Evolutionary conservation across 2,888 invertebrate species (phyloP).

Genomic region (Pristionchus japonicus): DNA sequence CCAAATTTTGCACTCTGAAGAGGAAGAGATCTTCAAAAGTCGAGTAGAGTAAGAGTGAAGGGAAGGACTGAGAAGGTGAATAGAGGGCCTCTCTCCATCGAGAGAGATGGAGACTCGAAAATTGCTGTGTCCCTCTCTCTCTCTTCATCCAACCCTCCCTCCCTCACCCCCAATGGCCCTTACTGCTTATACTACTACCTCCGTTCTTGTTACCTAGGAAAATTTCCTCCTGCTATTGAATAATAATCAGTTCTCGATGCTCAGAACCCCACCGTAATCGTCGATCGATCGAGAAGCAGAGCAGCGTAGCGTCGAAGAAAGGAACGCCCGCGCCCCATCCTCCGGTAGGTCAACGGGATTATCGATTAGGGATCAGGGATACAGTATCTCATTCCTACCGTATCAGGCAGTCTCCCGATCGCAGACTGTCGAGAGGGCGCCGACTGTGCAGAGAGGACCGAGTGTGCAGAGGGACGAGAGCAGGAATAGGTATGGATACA

Average conservation of each 20-base stretch:
- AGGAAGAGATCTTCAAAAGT: constrained; percentile 9
- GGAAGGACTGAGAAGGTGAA: not conserved
- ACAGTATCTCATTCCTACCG: not conserved
- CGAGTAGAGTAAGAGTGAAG: not conserved
- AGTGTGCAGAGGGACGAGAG: constrained; percentile 22
- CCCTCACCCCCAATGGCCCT: constrained; percentile 19
- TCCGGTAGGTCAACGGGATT: not conserved
- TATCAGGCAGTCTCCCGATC: constrained; percentile 4
- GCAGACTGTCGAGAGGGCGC: not conserved
- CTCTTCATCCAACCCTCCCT: not conserved
- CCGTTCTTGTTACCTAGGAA: not conserved
- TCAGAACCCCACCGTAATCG: not conserved
- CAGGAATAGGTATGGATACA: not conserved
- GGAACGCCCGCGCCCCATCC: not conserved
- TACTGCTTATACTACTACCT: not conserved
- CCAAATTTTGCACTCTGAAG: not conserved
- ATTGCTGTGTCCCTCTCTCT: not conserved
- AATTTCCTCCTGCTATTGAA: not conserved
- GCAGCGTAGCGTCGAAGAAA: not conserved
- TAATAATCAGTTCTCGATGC: constrained; percentile 5
- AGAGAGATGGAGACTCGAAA: not conserved
- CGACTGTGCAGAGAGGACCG: constrained; percentile 26
- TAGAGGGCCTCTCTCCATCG: constrained; percentile 20
- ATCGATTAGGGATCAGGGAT: not conserved
- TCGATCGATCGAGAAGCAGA: constrained; percentile 12